These are phyloP conservation scores for Tribolium freemani DNA, from an alignment of 2,888 invertebrate genomes.

Conservation along the genomic window DNA sequence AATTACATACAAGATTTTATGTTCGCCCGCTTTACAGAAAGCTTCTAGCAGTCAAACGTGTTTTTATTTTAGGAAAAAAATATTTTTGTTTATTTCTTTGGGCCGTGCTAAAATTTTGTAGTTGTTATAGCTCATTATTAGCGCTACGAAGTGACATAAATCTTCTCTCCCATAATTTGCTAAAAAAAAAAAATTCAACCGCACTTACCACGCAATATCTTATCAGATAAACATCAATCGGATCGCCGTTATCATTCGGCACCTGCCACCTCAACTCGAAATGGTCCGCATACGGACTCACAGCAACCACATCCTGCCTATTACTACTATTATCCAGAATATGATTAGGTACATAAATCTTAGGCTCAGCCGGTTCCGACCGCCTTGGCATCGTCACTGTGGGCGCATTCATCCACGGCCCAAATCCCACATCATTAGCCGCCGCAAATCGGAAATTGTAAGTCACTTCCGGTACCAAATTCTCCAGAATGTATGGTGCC, in stretches of 20 bases:
- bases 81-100: too few species aligned
- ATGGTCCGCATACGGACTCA: constrained; percentile 80
- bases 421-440: constrained; percentile 85
- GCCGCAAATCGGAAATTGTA: constrained; percentile 91
- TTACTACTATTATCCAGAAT: constrained; percentile 64
- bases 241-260: constrained; percentile 91
- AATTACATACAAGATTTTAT: too few species aligned
- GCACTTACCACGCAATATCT: constrained; percentile 83
- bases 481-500: constrained; percentile 85
- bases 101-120: too few species aligned
- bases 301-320: constrained; percentile 69
- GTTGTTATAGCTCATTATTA: too few species aligned
- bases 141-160: too few species aligned
- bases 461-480: constrained; percentile 80
- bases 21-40: too few species aligned
- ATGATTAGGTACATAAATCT: constrained; percentile 70
- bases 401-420: constrained; percentile 72
- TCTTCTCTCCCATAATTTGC: too few species aligned
- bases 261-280: constrained; percentile 88
- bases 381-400: constrained; percentile 81
- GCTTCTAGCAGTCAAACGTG: too few species aligned
- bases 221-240: constrained; percentile 86
- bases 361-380: constrained; percentile 83
- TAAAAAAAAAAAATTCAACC: background rate
- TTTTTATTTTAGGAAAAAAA: too few species aligned